Conservation (phyloP, 2,113 vertebrate species). For the Psilopsiagon aurifrons region DNA sequence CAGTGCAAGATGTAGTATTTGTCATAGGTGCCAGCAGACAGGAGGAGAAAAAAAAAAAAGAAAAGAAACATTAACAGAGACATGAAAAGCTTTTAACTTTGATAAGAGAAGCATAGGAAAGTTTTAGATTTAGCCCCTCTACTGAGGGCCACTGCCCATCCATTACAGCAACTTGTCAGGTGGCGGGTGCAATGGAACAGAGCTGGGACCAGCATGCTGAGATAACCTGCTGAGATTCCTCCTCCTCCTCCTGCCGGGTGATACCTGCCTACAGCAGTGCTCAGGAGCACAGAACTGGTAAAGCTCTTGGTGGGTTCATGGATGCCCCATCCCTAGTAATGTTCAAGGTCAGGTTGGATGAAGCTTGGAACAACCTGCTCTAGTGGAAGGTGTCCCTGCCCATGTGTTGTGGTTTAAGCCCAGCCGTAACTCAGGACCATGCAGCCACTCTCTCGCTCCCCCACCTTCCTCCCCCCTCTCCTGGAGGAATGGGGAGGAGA, state of each 20-base stretch:
- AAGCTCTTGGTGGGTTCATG: neutral
- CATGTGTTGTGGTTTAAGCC: neutral
- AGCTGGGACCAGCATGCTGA: neutral
- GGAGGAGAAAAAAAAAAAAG: conserved; percentile 30
- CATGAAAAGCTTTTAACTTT: conserved; percentile 81
- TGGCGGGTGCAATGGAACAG: neutral
- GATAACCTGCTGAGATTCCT: neutral
- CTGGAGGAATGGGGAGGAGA: too few relatives aligned
- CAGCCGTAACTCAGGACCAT: too few relatives aligned
- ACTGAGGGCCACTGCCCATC: conserved; percentile 59
- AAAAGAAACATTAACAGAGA: conserved; percentile 75
- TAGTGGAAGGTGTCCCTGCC: neutral
- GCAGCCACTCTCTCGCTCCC: too few relatives aligned
- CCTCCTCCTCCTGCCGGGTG: neutral
- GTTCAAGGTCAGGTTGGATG: neutral
- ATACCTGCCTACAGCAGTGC: neutral
- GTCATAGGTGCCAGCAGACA: conserved; percentile 78
- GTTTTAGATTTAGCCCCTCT: conserved; percentile 77
- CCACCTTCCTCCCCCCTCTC: too few relatives aligned
- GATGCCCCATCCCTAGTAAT: neutral
- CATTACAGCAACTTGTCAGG: conserved; percentile 69
- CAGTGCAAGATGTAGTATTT: conserved; percentile 74
- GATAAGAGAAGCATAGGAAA: conserved; percentile 74
- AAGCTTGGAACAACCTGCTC: neutral
- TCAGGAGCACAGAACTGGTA: fast-evolving